Percentiles rank a stretch among this genome's conserved stretches.
Conservation (phyloP, 2,888 invertebrate genomes). For the Lepas anatifera region DNA sequence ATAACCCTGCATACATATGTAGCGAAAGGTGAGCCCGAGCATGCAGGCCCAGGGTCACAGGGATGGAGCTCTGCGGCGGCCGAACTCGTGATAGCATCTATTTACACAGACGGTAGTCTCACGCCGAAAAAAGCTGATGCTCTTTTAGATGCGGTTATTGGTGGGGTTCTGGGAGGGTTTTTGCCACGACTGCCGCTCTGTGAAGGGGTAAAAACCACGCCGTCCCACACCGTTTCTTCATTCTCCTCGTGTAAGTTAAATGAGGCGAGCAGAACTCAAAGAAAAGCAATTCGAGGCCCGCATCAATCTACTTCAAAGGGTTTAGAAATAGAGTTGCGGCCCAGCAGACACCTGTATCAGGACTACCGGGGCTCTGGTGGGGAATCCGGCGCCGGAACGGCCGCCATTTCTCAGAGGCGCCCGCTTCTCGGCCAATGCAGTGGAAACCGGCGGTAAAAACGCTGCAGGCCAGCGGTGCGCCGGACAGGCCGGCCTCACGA, state of each 20-base stretch:
- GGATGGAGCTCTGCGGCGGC: too few species aligned
- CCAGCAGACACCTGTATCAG: neutral
- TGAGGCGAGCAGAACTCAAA: conserved; percentile 2
- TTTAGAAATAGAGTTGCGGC: conserved; percentile 9
- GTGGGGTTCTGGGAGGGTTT: neutral
- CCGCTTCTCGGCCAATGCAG: neutral
- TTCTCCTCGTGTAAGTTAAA: neutral
- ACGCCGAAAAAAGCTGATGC: neutral
- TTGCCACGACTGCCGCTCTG: neutral
- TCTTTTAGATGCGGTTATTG: neutral
- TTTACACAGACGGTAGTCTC: neutral
- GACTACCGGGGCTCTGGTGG: neutral
- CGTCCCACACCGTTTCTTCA: neutral
- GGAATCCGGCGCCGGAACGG: neutral
- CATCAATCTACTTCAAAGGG: conserved; percentile 11
- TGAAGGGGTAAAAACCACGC: neutral
- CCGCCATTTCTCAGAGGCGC: neutral
- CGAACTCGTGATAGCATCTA: too few species aligned
- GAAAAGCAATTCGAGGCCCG: conserved; percentile 3
- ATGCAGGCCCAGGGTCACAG: too few species aligned
- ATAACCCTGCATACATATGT: too few species aligned
- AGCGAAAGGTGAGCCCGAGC: too few species aligned
- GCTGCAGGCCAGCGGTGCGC: too few species aligned
- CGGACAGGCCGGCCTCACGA: neutral
- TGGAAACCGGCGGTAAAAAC: neutral